Evolutionary conservation across 2,888 invertebrate genomes (phyloP).

Genomic region (Podabrus alpinus): DNA sequence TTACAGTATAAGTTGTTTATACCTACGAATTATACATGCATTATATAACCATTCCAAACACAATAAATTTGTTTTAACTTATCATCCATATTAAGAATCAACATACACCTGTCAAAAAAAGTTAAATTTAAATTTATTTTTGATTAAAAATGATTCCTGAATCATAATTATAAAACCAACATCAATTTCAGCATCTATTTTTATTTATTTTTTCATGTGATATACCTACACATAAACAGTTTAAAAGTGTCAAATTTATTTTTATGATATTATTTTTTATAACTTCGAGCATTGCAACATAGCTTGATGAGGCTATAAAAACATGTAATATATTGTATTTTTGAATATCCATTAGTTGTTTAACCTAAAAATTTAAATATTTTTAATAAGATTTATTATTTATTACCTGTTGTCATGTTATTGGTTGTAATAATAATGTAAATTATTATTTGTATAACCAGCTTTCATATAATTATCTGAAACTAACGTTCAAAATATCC

Average conservation of each 20-base stretch:
- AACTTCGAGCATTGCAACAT: background rate
- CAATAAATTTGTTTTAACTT: background rate
- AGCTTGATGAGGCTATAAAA: background rate
- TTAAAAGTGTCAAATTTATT: background rate
- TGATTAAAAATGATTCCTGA: background rate
- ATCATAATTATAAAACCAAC: background rate
- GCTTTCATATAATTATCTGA: background rate
- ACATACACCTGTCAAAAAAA: background rate
- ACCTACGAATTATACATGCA: background rate
- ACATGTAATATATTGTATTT: background rate
- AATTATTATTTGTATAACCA: background rate
- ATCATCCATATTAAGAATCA: background rate
- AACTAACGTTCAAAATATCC: background rate
- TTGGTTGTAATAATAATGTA: background rate
- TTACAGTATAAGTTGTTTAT: background rate
- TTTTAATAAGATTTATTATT: background rate
- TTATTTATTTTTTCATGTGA: background rate
- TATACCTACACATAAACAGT: background rate
- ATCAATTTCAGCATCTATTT: background rate
- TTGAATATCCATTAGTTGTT: background rate
- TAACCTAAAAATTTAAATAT: background rate
- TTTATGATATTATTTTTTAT: background rate
- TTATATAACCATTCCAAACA: background rate
- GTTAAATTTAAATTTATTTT: background rate
- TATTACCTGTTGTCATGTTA: background rate